Evolutionary conservation across 2,113 vertebrate species (phyloP).

Genomic region (Hippocampus mohnikei): DNA sequence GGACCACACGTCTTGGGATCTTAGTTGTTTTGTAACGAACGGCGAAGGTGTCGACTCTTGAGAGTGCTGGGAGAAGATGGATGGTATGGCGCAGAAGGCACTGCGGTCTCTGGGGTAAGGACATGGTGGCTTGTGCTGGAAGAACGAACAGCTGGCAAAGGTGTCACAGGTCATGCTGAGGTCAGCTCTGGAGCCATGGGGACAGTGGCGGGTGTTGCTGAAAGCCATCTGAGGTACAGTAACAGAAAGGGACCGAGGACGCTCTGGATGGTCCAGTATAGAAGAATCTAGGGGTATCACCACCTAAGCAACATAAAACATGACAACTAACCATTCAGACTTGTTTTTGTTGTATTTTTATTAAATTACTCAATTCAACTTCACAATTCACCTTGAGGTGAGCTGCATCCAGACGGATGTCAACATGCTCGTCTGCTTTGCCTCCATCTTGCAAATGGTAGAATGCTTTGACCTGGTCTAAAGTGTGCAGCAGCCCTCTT

Average conservation of each 20-base stretch:
- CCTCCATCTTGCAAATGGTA: conserved; percentile 86
- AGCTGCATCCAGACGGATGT: conserved; percentile 84
- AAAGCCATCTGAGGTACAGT: conserved; percentile 67
- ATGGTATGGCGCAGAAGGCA: conserved; percentile 80
- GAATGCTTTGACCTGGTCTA: conserved; percentile 95
- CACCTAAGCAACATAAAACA: conserved; percentile 65
- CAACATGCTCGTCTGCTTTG: conserved; percentile 83
- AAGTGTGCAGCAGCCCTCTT: conserved; percentile 83
- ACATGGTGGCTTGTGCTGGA: conserved; percentile 64
- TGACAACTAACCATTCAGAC: neutral
- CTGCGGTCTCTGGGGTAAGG: conserved; percentile 78
- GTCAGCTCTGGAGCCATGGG: conserved; percentile 73
- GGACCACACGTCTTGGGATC: conserved; percentile 88
- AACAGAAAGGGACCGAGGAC: conserved; percentile 80
- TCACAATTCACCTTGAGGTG: conserved; percentile 80
- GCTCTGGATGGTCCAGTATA: conserved; percentile 80
- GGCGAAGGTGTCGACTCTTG: conserved; percentile 62
- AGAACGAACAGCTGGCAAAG: conserved; percentile 79
- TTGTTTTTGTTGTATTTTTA: neutral
- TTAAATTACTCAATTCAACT: no score
- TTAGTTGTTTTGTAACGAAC: conserved; percentile 48
- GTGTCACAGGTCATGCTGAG: conserved; percentile 65
- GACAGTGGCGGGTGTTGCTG: conserved; percentile 87
- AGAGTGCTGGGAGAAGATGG: conserved; percentile 78
- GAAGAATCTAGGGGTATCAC: conserved; percentile 86